Evolutionary conservation across 2,797 vertebrate genomes (phyloP).

Genomic region (Avahi laniger): DNA sequence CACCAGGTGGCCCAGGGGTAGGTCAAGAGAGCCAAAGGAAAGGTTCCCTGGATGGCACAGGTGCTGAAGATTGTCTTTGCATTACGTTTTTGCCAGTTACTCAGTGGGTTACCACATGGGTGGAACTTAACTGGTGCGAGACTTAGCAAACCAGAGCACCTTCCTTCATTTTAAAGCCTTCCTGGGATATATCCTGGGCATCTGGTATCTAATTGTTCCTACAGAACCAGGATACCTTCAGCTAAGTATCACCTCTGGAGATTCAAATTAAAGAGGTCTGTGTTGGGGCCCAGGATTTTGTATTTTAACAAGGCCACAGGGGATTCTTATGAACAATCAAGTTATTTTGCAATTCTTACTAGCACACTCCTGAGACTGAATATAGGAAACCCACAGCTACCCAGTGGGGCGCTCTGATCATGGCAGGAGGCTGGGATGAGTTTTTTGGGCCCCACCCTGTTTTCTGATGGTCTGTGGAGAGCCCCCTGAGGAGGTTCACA

Average conservation of each 20-base stretch:
- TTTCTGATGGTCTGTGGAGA: not conserved
- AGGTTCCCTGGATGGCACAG: not conserved
- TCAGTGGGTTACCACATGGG: not conserved
- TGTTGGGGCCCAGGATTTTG: not conserved
- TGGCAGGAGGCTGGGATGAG: not conserved
- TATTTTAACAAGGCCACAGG: slow-evolving; percentile 33
- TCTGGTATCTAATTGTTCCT: not conserved
- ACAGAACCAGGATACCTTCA: not conserved
- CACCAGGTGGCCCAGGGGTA: not conserved
- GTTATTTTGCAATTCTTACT: not conserved
- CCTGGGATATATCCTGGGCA: not conserved
- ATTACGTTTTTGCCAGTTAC: not conserved
- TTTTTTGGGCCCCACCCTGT: not conserved
- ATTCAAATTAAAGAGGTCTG: not conserved
- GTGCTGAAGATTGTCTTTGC: too few species aligned
- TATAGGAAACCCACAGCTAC: not conserved
- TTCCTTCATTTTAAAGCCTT: not conserved
- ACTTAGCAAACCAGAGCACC: not conserved
- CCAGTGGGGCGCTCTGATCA: not conserved
- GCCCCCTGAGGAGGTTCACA: not conserved
- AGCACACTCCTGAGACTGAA: not conserved
- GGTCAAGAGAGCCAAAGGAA: not conserved
- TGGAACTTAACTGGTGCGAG: not conserved
- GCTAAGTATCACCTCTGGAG: not conserved
- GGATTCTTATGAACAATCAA: not conserved